Evolutionary conservation across 2,113 vertebrate genomes (phyloP).

Genomic region (Ascaphus truei): DNA sequence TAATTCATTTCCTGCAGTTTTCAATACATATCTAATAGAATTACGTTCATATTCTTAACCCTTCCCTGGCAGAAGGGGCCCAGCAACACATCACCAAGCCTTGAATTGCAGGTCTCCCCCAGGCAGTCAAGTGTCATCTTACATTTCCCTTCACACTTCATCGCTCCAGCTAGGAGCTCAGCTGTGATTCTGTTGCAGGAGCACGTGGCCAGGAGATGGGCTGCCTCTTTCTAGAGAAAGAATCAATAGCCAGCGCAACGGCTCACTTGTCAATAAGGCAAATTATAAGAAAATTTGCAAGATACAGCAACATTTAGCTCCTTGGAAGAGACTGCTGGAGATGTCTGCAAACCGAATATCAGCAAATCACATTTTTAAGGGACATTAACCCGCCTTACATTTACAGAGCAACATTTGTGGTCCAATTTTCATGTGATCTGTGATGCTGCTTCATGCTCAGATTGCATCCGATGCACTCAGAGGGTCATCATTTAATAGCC

Average conservation of each 20-base stretch:
- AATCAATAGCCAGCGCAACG: not conserved
- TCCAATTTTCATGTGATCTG: too few relatives aligned
- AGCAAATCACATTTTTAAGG: too few relatives aligned
- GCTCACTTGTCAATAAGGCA: too few relatives aligned
- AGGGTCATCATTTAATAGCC: too few relatives aligned
- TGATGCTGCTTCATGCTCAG: too few relatives aligned
- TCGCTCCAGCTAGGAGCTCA: slow-evolving; percentile 9
- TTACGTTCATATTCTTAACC: slow-evolving; percentile 10
- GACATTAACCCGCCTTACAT: too few relatives aligned
- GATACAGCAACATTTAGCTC: too few relatives aligned
- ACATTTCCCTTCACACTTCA: slow-evolving; percentile 17
- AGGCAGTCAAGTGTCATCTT: not conserved
- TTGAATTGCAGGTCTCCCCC: not conserved
- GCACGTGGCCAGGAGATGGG: not conserved
- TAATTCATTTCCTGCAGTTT: slow-evolving; percentile 26
- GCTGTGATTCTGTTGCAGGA: not conserved
- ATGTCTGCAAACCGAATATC: too few relatives aligned
- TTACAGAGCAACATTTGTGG: too few relatives aligned
- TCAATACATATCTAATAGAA: slow-evolving; percentile 26
- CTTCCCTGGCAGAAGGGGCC: not conserved
- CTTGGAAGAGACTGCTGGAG: too few relatives aligned
- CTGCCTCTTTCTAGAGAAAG: not conserved
- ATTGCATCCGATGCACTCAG: too few relatives aligned
- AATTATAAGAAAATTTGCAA: too few relatives aligned
- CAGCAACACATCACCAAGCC: not conserved